Conservation (phyloP, 2,797 vertebrate species). For the Acipenser ruthenus region DNA sequence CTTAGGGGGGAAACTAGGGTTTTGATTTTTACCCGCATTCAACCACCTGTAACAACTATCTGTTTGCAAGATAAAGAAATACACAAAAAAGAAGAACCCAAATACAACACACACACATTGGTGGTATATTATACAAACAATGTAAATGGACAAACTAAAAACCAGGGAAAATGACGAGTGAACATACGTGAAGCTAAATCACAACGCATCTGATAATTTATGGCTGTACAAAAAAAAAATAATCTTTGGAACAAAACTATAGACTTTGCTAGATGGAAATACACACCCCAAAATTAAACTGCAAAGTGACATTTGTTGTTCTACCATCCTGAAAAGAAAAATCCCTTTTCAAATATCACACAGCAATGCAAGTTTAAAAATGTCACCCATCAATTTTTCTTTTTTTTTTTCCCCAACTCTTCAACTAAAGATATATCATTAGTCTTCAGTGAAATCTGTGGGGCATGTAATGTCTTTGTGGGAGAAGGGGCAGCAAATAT, state of each 20-base stretch:
- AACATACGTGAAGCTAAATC: conserved; percentile 70
- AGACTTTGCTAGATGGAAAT: conserved; percentile 88
- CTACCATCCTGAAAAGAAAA: conserved; percentile 76
- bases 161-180: conserved; percentile 52
- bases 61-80: conserved; percentile 54
- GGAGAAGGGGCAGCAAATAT: conserved; percentile 65
- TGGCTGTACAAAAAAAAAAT: conserved; percentile 93
- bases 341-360: conserved; percentile 98
- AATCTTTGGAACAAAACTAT: conserved; percentile 94
- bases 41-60: conserved; percentile 66
- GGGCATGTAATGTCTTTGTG: conserved; percentile 54
- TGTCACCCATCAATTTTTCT: conserved; percentile 81
- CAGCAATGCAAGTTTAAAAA: conserved; percentile 98
- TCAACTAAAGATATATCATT: conserved; percentile 62
- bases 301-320: conserved; percentile 83
- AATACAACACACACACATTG: conserved; percentile 53
- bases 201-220: conserved; percentile 75
- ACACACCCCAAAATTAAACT: conserved; percentile 73
- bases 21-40: conserved; percentile 63
- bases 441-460: conserved; percentile 52
- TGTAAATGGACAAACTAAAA: conserved; percentile 51
- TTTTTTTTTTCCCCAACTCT: conserved; percentile 50
- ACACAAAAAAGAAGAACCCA: conserved; percentile 52
- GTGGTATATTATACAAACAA: conserved; percentile 76
- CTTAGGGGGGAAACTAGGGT: conserved; percentile 59